phyloP scores from a whole-genome alignment of 2,113 vertebrate species.

The Albula glossodonta region DNA sequence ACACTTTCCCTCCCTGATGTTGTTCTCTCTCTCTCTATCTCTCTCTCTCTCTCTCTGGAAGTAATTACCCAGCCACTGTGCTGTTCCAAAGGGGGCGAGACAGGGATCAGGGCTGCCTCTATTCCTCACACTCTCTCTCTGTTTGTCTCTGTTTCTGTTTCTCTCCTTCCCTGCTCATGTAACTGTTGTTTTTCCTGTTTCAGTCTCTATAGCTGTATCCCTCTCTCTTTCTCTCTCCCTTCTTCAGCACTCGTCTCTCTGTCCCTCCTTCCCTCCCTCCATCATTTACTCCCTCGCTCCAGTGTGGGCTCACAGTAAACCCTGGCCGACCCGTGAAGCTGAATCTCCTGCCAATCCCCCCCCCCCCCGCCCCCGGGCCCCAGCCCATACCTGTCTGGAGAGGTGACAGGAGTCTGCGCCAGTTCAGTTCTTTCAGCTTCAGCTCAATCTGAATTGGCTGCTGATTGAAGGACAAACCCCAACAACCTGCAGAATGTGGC shows the following conservation, averaged over 20 bases:
- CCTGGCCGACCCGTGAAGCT: too few relatives aligned
- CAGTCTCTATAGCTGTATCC: background rate
- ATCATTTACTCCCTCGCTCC: background rate
- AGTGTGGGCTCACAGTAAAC: constrained; percentile 33
- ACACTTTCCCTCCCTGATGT: constrained; percentile 25
- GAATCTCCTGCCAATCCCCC: constrained; percentile 25
- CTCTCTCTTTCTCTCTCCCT: background rate
- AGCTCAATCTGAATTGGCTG: too few relatives aligned
- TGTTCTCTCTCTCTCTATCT: constrained; percentile 26
- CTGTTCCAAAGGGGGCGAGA: constrained; percentile 66
- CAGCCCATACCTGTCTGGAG: too few relatives aligned
- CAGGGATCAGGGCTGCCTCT: constrained; percentile 1
- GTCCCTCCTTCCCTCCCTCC: too few relatives aligned
- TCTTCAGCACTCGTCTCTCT: too few relatives aligned
- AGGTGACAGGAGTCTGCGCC: too few relatives aligned
- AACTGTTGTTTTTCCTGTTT: background rate
- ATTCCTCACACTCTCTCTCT: background rate
- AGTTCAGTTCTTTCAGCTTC: too few relatives aligned
- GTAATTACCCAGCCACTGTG: constrained; percentile 70
- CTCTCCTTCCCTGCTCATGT: background rate
- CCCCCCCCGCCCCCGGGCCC: too few relatives aligned
- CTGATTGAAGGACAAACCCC: too few relatives aligned
- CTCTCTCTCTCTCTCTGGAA: constrained; percentile 66
- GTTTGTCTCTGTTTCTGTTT: constrained; percentile 5
- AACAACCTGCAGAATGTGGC: too few relatives aligned